These are phyloP conservation scores for Ceryle rudis DNA, from an alignment of 2,797 vertebrate genomes.

Conservation along the genomic window DNA sequence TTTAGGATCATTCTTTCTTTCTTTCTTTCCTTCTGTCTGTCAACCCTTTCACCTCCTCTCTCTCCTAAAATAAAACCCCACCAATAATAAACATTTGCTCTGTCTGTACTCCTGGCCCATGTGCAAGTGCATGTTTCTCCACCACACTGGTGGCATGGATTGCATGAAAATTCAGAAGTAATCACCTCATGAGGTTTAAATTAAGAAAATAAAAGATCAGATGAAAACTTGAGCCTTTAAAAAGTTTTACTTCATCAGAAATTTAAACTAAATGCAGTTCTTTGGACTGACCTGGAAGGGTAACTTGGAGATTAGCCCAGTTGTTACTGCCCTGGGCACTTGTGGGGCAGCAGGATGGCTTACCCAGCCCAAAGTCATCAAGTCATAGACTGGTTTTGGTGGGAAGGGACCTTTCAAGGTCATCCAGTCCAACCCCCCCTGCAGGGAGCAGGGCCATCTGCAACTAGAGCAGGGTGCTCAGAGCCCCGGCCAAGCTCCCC, in stretches of 20 bases:
- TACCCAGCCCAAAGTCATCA: neutral
- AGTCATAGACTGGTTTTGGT: too few relatives aligned
- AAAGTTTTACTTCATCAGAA: neutral
- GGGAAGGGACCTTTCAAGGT: too few relatives aligned
- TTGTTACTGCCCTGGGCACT: neutral
- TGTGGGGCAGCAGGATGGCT: neutral
- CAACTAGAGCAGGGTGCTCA: too few relatives aligned
- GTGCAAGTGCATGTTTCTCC: neutral
- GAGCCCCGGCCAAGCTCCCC: too few relatives aligned
- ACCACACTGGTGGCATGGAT: neutral
- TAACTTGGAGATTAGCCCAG: neutral
- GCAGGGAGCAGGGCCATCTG: too few relatives aligned
- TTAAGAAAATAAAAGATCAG: neutral
- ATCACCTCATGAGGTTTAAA: neutral
- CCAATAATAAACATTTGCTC: neutral
- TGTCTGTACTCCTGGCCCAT: fast-evolving
- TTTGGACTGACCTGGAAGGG: neutral
- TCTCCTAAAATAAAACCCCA: neutral
- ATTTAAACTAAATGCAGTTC: neutral
- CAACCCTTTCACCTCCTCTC: neutral
- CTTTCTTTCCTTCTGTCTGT: neutral
- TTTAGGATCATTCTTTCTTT: neutral
- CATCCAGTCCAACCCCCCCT: too few relatives aligned
- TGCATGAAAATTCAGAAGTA: neutral
- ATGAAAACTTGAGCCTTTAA: neutral